phyloP scores from a whole-genome alignment of 2,113 vertebrate genomes.

The Orthonyx spaldingii region DNA sequence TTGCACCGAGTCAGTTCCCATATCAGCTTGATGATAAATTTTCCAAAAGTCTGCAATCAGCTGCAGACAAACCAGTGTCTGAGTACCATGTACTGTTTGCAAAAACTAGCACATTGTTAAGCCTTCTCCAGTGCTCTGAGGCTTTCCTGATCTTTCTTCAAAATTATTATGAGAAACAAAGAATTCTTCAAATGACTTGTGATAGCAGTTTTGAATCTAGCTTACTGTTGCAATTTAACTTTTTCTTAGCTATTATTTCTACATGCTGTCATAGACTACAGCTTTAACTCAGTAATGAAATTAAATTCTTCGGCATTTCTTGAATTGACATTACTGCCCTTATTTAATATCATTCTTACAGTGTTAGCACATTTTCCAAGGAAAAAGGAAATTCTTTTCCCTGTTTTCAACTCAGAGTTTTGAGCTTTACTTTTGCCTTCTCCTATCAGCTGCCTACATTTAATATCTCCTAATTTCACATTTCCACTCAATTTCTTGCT shows the following conservation, averaged over 20 bases:
- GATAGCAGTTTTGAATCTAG: background rate
- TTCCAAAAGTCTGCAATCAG: background rate
- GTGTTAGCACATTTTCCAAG: background rate
- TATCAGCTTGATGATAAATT: background rate
- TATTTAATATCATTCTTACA: background rate
- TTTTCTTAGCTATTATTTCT: background rate
- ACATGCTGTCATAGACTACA: background rate
- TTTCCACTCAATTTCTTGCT: background rate
- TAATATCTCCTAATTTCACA: background rate
- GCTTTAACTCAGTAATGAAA: background rate
- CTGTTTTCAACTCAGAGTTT: background rate
- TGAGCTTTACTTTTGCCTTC: background rate
- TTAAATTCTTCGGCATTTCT: background rate
- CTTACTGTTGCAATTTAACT: background rate
- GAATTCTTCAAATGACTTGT: background rate
- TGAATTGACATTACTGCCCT: background rate
- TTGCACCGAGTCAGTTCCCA: background rate
- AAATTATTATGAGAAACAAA: background rate
- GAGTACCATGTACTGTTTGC: background rate
- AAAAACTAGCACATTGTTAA: background rate
- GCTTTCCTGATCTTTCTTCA: background rate
- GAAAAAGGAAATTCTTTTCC: background rate
- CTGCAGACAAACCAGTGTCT: background rate
- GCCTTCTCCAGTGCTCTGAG: background rate
- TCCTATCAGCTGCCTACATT: background rate